Evolutionary conservation across 2,113 vertebrate species (phyloP), one percentile per base, ranked within the genome.

Genomic region (Syngnathus scovelli): DNA sequence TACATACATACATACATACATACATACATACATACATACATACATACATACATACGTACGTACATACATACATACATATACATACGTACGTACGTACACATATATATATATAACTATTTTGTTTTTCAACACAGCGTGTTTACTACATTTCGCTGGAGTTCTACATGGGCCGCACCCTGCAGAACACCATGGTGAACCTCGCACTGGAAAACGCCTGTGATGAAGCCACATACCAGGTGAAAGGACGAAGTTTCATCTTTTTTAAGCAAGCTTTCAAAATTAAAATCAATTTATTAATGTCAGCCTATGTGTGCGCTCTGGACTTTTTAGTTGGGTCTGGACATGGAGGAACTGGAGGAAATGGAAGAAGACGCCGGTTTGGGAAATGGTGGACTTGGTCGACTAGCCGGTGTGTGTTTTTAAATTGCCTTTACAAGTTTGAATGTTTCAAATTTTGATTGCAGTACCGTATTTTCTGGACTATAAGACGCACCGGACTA

Each of bases 311-410:
- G 39, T 66, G 18, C 61, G 7, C 21, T 48, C 3, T 19, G 71
- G 36, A 58, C 21, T 55, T 9, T 71, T 8, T 61, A 96, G 95
- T 77, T 96, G 85, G 95, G 95, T 75, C 79, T 96, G 74, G 95
- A 96, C 75, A 95, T 96, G 93, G 95, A 96, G 73, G 95, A 96
- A 52, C 62, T 96, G 65, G 90, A 96, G 75, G 95, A 96, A 74
- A 93, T 96, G 1, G 95, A 96, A 79, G 95, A 96, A 76, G 95
- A 96, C 0, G 94, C 95, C 0, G 95, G 95, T 6, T 79, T 96
- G 82, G 95, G 95, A 16, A 96, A 96, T 1, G 94, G 94, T 33
- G 95, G 95, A 37, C 88, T 96, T 46, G 95, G 95, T 8, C 93
- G 94, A 38, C 92, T 96, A 54, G 95, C 94, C 12, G 95, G 94